Conservation (phyloP, 2,888 invertebrate genomes). For the Endotricha flammealis region DNA sequence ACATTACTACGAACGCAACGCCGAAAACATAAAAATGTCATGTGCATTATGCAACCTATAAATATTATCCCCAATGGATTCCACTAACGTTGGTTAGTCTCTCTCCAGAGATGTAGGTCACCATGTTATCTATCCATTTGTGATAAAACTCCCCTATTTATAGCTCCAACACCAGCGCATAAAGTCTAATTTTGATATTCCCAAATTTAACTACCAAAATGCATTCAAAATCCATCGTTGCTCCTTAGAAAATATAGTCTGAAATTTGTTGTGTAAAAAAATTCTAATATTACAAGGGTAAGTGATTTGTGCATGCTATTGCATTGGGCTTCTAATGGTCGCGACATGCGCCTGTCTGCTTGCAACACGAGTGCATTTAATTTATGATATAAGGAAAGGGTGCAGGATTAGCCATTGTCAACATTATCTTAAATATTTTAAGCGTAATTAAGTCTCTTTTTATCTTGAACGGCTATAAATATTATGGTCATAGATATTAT, state of each 20-base stretch:
- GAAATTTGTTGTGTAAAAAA: slow-evolving; percentile 20
- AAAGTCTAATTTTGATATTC: slow-evolving; percentile 35
- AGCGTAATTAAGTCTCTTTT: slow-evolving; percentile 54
- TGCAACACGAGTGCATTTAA: slow-evolving; percentile 56
- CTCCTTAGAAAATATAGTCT: slow-evolving; percentile 5
- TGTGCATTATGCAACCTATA: slow-evolving; percentile 74
- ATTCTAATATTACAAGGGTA: slow-evolving; percentile 31
- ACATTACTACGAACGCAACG: slow-evolving; percentile 59
- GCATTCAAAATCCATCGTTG: slow-evolving; percentile 21
- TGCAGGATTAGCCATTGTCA: slow-evolving; percentile 61
- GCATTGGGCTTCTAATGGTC: slow-evolving; percentile 60
- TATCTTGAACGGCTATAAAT: slow-evolving; percentile 53
- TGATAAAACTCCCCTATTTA: slow-evolving; percentile 28
- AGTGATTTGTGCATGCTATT: slow-evolving; percentile 58
- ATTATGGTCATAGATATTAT: slow-evolving; percentile 38
- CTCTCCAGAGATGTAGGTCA: slow-evolving; percentile 76
- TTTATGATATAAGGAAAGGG: slow-evolving; percentile 66
- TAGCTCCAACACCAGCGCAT: slow-evolving; percentile 29
- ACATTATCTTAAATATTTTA: slow-evolving; percentile 70
- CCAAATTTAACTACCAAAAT: slow-evolving; percentile 12
- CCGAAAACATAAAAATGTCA: slow-evolving; percentile 75
- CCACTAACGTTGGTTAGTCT: slow-evolving; percentile 59
- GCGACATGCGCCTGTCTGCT: slow-evolving; percentile 52
- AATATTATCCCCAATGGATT: slow-evolving; percentile 70
- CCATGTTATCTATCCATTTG: slow-evolving; percentile 45